phyloP scores from a whole-genome alignment of 2,797 vertebrate genomes.

The Dendrocincla tyrannina region DNA sequence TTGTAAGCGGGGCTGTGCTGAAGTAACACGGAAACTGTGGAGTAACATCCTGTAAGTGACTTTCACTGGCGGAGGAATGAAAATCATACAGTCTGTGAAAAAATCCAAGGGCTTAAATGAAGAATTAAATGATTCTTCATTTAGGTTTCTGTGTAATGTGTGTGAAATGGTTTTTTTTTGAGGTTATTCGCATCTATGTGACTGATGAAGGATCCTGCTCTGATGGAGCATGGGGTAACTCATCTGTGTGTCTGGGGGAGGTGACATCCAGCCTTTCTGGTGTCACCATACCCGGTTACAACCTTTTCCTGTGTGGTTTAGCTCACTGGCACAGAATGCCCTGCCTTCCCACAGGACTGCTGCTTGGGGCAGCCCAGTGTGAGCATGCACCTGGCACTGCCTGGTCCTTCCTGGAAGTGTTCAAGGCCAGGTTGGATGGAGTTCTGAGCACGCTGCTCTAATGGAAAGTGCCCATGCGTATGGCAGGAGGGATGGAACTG shows the following conservation, averaged over 20 bases:
- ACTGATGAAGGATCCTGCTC: background rate
- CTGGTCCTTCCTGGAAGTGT: background rate
- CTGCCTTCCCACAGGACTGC: background rate
- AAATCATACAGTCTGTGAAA: background rate
- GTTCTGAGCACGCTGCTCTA: background rate
- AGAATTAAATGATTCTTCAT: fast-evolving
- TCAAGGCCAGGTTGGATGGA: background rate
- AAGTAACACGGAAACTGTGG: background rate
- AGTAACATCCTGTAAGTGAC: background rate
- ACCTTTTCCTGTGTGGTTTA: fast-evolving
- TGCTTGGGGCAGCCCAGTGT: fast-evolving
- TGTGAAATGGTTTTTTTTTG: background rate
- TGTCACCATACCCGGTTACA: background rate
- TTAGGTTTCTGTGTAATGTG: background rate
- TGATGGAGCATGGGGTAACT: background rate
- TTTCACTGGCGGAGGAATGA: background rate
- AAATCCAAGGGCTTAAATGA: background rate
- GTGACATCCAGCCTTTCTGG: background rate
- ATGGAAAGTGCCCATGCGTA: background rate
- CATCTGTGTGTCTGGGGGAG: background rate
- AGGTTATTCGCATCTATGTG: fast-evolving
- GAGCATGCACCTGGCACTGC: background rate
- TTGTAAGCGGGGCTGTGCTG: background rate
- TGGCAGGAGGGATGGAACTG: background rate
- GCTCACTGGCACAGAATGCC: fast-evolving